A percentile compares a stretch with the other conserved stretches of the same genome.
Evolutionary conservation across 2,888 invertebrate genomes (phyloP).

Genomic region (Nysson spinosus): DNA sequence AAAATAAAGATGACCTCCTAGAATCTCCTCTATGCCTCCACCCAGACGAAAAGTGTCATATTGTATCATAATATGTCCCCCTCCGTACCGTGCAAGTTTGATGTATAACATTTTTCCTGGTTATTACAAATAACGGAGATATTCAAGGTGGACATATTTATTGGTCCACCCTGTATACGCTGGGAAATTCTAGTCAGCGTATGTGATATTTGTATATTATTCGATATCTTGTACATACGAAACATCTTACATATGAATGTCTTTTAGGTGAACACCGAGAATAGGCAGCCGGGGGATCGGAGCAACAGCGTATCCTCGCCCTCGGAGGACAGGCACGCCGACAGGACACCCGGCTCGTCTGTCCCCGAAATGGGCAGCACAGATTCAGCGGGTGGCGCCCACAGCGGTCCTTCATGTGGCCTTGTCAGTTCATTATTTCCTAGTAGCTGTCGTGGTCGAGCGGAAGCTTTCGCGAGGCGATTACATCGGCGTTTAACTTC

Average conservation of each 20-base stretch:
- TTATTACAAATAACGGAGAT: too few relatives aligned
- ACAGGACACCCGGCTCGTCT: conserved; percentile 36
- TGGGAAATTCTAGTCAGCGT: too few relatives aligned
- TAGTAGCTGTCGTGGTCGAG: conserved; percentile 88
- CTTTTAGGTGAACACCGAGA: conserved; percentile 53
- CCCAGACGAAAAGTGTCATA: too few relatives aligned
- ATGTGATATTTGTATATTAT: too few relatives aligned
- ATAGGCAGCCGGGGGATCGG: conserved; percentile 49
- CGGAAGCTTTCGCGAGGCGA: conserved; percentile 89
- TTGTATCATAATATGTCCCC: too few relatives aligned
- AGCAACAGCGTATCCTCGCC: conserved; percentile 45
- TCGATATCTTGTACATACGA: too few relatives aligned
- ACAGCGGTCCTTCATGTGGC: conserved; percentile 67
- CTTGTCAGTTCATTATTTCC: conserved; percentile 70
- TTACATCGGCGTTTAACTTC: conserved; percentile 86
- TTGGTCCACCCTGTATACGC: background rate
- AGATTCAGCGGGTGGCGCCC: conserved; percentile 75
- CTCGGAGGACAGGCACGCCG: conserved; percentile 47
- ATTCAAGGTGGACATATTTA: too few relatives aligned
- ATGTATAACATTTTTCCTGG: too few relatives aligned
- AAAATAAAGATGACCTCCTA: too few relatives aligned
- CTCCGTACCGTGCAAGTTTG: too few relatives aligned
- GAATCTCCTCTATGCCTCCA: too few relatives aligned
- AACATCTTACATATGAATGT: too few relatives aligned
- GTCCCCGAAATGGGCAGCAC: conserved; percentile 67